Evolutionary conservation across 1,140 invertebrate species (phyloP).

Genomic region (Chironomus striatipennis): DNA sequence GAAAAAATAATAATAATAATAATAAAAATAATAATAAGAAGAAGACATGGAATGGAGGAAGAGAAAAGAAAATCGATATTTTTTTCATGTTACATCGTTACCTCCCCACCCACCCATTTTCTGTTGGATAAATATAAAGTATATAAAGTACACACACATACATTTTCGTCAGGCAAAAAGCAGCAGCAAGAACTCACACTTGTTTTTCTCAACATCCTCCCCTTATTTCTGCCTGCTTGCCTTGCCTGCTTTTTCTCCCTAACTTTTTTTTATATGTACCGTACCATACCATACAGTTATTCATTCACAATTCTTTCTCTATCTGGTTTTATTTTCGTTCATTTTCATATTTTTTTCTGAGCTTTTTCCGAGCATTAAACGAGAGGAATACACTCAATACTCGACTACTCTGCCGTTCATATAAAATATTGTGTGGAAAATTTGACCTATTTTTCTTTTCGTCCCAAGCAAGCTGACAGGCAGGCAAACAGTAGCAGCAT

Average conservation of each 20-base stretch:
- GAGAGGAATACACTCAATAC: not conserved
- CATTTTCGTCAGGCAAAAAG: too few relatives aligned
- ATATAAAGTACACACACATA: too few relatives aligned
- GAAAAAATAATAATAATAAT: not conserved
- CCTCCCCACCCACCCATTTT: not conserved
- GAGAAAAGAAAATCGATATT: not conserved
- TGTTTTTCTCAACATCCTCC: too few relatives aligned
- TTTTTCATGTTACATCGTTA: not conserved
- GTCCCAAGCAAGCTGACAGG: too few relatives aligned
- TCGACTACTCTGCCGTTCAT: not conserved
- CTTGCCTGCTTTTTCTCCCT: too few relatives aligned
- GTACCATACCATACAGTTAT: not conserved
- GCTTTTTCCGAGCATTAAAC: not conserved
- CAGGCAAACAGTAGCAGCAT: too few relatives aligned
- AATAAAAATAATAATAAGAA: not conserved
- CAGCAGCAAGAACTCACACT: too few relatives aligned
- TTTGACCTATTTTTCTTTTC: constrained; percentile 17
- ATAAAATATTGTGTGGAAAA: constrained; percentile 20
- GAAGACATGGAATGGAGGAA: not conserved
- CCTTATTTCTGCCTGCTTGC: too few relatives aligned
- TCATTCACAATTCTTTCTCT: constrained; percentile 6
- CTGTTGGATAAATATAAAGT: not conserved
- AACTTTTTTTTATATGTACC: not conserved
- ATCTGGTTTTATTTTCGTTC: not conserved
- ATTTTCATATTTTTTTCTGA: not conserved